Base-by-base conservation (phyloP, 1,140 invertebrate genomes). In the Arion vulgaris region DNA sequence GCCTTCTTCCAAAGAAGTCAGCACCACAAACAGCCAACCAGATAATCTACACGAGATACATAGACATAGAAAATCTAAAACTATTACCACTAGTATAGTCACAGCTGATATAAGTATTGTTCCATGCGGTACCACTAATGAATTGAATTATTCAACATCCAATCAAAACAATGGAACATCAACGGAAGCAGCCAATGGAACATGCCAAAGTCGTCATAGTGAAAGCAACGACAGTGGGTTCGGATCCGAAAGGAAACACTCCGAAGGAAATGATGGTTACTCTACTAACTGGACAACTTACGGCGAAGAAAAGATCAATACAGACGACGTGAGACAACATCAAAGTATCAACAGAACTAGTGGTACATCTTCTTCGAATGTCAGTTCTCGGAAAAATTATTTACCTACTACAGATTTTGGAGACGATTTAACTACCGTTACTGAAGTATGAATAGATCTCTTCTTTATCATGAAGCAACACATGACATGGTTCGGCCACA, bases 171-270 rank as follows among this genome's bases (percentile, higher is more conserved):
- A 38, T n/a, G 62, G 26, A 38, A 34, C 41, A 26, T 15, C 7
- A 9, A 32, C 41, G 9, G 62, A 28, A 32, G 5, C 45, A 1
- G n/a, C 13, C 7, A 76, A 53, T 23, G 32, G 45, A 13, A 0
- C 23, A 5, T 53, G 28, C 17, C 41, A 76, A 28, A 51, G 32
- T 17, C 74, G 51, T 0, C 80, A 81, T 71, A 81, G 80, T 36
- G 80, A 81, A 13, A 81, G 80, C 71, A 74, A 81, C 45, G 80
- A 81, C 38, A 81, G 80, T 36, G 80, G 80, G 1, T 81, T 81
- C 34, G 80, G 71, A 1, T 73, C 69, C 17, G 80, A 74, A 34
- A 49, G 80, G 28, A 81, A 81, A 57, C 80, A 81, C 9, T 81
- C 80, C 1, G 38, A 73, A 1, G 51, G 69, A 0, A 73, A 74